phyloP scores from a whole-genome alignment of 2,888 invertebrate species.

The Spodoptera picta region DNA sequence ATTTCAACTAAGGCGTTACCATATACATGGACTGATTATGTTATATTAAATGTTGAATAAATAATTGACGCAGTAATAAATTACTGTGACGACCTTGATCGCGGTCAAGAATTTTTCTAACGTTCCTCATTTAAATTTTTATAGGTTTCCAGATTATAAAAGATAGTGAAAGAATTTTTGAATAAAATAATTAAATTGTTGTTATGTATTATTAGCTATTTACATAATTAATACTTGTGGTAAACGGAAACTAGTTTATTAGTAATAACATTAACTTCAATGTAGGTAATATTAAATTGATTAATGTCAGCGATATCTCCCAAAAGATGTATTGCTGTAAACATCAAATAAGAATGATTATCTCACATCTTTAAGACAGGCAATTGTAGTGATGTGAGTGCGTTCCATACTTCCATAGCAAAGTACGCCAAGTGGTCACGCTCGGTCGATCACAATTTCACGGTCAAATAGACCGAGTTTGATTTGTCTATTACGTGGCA shows the following conservation, averaged over 20 bases:
- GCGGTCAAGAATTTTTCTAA: conserved; percentile 9
- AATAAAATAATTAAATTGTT: conserved; percentile 1
- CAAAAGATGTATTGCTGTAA: conserved; percentile 2
- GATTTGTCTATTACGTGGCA: conserved; percentile 77
- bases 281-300: conserved; percentile 1
- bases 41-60: conserved; percentile 11
- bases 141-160: conserved; percentile 9
- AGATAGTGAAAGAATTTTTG: conserved; percentile 1
- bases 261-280: conserved; percentile 4
- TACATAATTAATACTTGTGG: conserved; percentile 5
- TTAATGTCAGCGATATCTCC: background rate
- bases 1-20: conserved; percentile 15
- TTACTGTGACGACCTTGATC: conserved; percentile 39
- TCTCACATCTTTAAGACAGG: conserved; percentile 36
- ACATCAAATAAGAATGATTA: conserved; percentile 5
- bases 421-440: conserved; percentile 77
- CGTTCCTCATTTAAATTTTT: conserved; percentile 3
- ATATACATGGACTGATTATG: conserved; percentile 6
- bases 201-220: conserved; percentile 9
- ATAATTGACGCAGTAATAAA: conserved; percentile 8
- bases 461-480: conserved; percentile 82
- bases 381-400: conserved; percentile 58
- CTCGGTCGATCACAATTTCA: conserved; percentile 81
- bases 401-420: conserved; percentile 62
- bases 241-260: conserved; percentile 4